phyloP scores from a whole-genome alignment of 2,888 invertebrate species.

The Pyrochroa serraticornis region DNA sequence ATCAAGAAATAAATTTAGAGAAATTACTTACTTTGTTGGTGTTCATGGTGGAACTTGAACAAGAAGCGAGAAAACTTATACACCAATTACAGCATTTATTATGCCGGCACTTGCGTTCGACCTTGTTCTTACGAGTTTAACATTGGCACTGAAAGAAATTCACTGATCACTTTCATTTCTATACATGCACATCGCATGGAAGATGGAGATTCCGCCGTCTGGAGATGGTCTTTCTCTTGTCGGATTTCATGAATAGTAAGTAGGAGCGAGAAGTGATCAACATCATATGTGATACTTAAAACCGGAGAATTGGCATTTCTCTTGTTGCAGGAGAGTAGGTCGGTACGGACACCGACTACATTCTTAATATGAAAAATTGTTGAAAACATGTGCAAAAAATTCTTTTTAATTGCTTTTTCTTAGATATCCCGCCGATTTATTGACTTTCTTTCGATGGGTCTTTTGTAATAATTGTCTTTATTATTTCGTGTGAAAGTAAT shows the following conservation, averaged over 20 bases:
- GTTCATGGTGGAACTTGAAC: background rate
- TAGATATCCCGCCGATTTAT: too few species aligned
- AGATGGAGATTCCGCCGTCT: slow-evolving; percentile 34
- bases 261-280: slow-evolving; percentile 31
- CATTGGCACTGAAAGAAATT: slow-evolving; percentile 54
- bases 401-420: too few species aligned
- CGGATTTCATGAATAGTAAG: slow-evolving; percentile 2
- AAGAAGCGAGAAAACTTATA: background rate
- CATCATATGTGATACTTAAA: slow-evolving; percentile 29
- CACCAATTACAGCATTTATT: background rate
- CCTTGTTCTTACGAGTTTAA: slow-evolving; percentile 46
- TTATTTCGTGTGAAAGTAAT: too few species aligned
- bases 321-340: slow-evolving; percentile 16
- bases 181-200: slow-evolving; percentile 36
- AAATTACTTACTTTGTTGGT: background rate
- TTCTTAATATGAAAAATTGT: slow-evolving; percentile 13
- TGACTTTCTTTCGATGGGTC: too few species aligned
- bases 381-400: slow-evolving; percentile 10
- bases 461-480: too few species aligned
- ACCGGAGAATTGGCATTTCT: slow-evolving; percentile 19
- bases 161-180: slow-evolving; percentile 53
- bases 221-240: slow-evolving; percentile 33
- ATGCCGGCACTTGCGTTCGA: slow-evolving; percentile 29
- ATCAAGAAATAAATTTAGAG: background rate
- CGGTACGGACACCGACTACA: slow-evolving; percentile 7